Base-by-base conservation (phyloP, 2,113 vertebrate genomes). In the Siniperca chuatsi region DNA sequence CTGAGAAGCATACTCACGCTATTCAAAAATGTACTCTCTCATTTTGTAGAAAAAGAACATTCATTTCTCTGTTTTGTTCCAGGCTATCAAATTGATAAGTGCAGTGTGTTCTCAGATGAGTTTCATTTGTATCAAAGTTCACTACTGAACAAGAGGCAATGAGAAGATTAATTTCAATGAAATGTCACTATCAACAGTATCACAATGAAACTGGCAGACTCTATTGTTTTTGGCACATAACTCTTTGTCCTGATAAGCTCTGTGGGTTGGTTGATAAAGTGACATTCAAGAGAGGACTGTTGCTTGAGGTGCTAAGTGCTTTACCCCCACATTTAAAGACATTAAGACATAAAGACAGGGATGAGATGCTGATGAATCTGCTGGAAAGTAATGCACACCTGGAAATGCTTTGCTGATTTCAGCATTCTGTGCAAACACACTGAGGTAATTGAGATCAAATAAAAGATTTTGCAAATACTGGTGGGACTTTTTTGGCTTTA, bases 111-210 rank as follows among this genome's bases (percentile, higher is more conserved):
- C 65, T 57, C 75, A 68, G 11, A 69, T 65, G 46, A 75, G 42
- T 37, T 50, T 37, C 46, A 46, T 78, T 67, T 52, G 9, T 84
- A 69, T 79, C 35, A 74, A 75, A 81, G 77, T 82, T 84, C 70
- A 62, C 75, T 3, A 21, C 79, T 57, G 23, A 64, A 76, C 50
- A 68, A 62, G 8, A 67, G 37, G 35, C 52, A 62, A 48, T 55
- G 37, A 55, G 13, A 69, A 42, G 62, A 79, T 79, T 60, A 64
- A 11, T 81, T 71, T 72, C 2, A 74, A 29, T 77, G 37, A 87
- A 74, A 69, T 79, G 11, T 78, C 69, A 79, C 33, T 42, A 57
- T 65, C 23, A 78, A 52, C 23, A 25, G 9, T 40, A 20, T 79
- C 50, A 16, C 7, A 61, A 54, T 42, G 65, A 12, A 21, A n/a